Evolutionary conservation across 1,140 invertebrate species (phyloP), one percentile per base, ranked within the genome.

Genomic region (Drosophila rufa): DNA sequence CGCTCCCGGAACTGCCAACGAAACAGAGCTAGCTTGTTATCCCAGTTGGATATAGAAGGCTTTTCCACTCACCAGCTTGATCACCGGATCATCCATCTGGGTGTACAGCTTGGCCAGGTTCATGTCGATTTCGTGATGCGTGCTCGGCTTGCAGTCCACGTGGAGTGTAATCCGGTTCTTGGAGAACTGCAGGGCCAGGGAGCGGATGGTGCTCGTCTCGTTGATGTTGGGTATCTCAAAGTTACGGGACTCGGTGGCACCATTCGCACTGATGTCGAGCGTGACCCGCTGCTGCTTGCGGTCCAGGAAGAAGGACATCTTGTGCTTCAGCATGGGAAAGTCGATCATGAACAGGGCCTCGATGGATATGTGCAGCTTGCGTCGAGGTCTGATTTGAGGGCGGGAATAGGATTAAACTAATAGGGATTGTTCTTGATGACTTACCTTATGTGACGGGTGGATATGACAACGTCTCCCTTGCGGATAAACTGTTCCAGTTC

Each of bases 321-420:
- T 95, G 27, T 95, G 94, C 75, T 95, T 94, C 6, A 94, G 86
- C 56, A 94, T 93, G 5, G 94, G 94, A 83, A 96, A 96, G 70
- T 95, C 95, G 3, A 96, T 93, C 22, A 95, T 94, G 33, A 96
- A 94, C 1, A 97, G 92, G 1, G 95, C 95, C 74, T 96, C 95
- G 36, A 94, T 89, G 2, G 92, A 91, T 25, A 92, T 93, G 46
- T 93, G 92, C 25, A 93, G 82, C 61, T 94, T 94, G 68, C 94
- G 94, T 38, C 93, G 94, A 1, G 93, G 93, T 76, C 92, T 93
- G 19, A 15, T 22, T 30, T 27, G 9, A 12, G 5, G n/a, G 7
- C 9, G 30, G 2, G 3, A 15, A 25, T 0, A 5, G 12, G 7
- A 36, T 42, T n/a, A 25, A 14, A 30, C 1, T 38, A 8, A 9